Conservation (phyloP, 2,797 vertebrate genomes). For the Neomorphus geoffroyi region DNA sequence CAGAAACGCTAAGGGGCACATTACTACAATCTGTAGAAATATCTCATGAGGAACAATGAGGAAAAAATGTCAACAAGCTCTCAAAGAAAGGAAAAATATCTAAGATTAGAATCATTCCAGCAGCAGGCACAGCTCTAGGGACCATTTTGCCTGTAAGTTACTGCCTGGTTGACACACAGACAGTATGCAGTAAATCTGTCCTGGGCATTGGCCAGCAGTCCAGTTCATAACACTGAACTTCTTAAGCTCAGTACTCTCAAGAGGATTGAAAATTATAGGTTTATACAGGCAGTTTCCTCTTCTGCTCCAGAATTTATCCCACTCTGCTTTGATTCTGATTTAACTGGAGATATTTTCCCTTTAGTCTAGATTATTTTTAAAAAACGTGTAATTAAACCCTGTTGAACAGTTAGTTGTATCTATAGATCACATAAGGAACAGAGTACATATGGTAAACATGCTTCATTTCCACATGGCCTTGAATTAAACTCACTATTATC, state of each 20-base stretch:
- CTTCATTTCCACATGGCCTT: conserved; percentile 34
- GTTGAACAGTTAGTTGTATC: neutral
- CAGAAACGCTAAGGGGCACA: neutral
- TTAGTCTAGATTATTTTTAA: neutral
- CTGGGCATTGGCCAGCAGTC: neutral
- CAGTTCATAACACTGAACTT: neutral
- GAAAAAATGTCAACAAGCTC: neutral
- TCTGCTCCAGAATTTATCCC: neutral
- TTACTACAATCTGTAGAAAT: neutral
- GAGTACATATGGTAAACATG: neutral
- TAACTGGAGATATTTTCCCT: neutral
- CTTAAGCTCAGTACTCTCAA: neutral
- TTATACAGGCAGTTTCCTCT: neutral
- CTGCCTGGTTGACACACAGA: neutral
- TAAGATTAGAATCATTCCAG: neutral
- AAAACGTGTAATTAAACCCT: neutral
- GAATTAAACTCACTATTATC: neutral
- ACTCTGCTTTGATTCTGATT: neutral
- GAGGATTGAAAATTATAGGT: neutral
- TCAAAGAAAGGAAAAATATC: neutral
- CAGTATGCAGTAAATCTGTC: neutral
- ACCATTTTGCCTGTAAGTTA: neutral
- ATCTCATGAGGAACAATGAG: neutral
- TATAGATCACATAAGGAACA: neutral
- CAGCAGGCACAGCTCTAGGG: neutral